A percentile compares a stretch with the other conserved stretches of the same genome.
Conservation (phyloP, 2,797 vertebrate species). For the Sebastes baramenuke region DNA sequence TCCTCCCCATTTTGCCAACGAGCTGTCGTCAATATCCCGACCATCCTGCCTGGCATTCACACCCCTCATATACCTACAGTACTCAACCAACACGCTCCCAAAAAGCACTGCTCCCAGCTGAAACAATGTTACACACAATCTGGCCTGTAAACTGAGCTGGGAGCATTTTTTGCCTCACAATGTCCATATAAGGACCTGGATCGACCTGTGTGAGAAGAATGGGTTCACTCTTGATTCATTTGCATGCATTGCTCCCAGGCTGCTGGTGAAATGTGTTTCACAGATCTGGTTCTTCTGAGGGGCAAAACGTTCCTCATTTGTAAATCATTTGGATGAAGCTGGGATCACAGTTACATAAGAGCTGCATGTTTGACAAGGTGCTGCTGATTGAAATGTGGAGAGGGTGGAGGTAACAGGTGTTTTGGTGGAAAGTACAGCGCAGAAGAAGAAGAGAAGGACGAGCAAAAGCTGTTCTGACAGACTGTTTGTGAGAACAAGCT, state of each 20-base stretch:
- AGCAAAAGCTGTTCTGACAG: slow-evolving; percentile 7
- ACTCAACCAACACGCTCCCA: background rate
- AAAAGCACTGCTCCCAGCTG: slow-evolving; percentile 36
- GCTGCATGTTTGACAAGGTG: background rate
- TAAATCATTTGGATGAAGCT: slow-evolving; percentile 5
- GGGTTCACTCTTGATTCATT: slow-evolving; percentile 51
- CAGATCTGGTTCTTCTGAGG: background rate
- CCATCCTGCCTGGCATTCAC: slow-evolving; percentile 3
- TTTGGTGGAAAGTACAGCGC: background rate
- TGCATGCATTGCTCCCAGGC: slow-evolving; percentile 33
- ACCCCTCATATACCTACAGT: background rate
- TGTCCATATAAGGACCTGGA: slow-evolving; percentile 76
- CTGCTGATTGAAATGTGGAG: background rate
- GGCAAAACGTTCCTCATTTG: background rate
- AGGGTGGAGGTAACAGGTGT: slow-evolving; percentile 6
- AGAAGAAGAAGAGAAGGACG: background rate
- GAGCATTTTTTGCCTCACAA: slow-evolving; percentile 56
- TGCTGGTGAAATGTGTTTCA: background rate
- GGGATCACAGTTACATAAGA: background rate
- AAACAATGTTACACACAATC: slow-evolving; percentile 60
- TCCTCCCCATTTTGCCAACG: slow-evolving; percentile 26
- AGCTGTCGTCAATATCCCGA: background rate
- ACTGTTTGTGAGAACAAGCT: background rate
- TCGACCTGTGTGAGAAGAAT: slow-evolving; percentile 58
- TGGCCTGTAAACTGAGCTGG: slow-evolving; percentile 51